Base-by-base conservation (phyloP, 1,140 invertebrate genomes). In the Lordiphosa collinella region DNA sequence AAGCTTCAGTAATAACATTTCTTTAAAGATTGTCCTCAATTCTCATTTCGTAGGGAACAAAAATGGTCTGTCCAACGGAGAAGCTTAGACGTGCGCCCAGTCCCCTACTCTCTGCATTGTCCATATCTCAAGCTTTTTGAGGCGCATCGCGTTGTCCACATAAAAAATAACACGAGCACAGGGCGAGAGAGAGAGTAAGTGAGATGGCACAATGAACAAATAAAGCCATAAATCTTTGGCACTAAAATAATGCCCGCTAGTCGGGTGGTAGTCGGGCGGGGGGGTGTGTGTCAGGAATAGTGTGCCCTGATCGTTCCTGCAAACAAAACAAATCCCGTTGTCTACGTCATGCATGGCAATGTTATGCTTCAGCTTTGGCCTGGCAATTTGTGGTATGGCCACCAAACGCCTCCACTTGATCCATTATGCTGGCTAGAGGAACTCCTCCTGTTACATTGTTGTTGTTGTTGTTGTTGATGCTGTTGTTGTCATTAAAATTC, bases 401-500 rank as follows among this genome's bases (percentile, higher is more conserved):
- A 69, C 63, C 71, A 37, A 41, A 75, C 75, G 60, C 70, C 76
- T 75, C 62, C 72, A 82, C 76, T 82, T 82, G 76, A 82, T 82
- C 76, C 76, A 82, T 82, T 82, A 82, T 82, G 61, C 76, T 73
- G 73, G 63, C 25, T 61, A 60, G 44, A 32, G 34, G 37, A 64
- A 2, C 18, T 44, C 18, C n/a, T n/a, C 9, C 41, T 43, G 35
- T 35, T 35, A 16, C 44, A 7, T 14, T 60, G 13, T 13, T 29
- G 31, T 12, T 22, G 18, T 22, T 43, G 18, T 29, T 43, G 22
- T 35, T 58, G 50, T 49, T 57, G 22, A 31, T 58, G 50, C 46
- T 57, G 71, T 76, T 82, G 67, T 76, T 78, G 79, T 76, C 78
- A 84, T 84, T 84, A 84, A 84, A 84, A 84, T 84, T 85, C 79